Base-by-base conservation (phyloP, 2,113 vertebrate genomes). In the Dolichotis patagonum region DNA sequence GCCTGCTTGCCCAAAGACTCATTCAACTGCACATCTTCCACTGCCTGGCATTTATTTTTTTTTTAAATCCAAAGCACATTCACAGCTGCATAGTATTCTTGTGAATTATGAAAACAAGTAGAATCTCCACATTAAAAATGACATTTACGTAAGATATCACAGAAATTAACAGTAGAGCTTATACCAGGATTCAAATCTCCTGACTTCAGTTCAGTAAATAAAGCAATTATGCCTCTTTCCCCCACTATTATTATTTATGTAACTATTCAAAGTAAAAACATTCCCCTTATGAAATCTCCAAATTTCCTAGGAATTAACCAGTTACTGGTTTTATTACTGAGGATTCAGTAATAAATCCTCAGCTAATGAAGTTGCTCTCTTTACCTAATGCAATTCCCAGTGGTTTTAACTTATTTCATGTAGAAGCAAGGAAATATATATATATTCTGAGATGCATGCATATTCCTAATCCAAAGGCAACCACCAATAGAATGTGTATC, bases 291-390 rank as follows among this genome's bases (percentile, higher is more conserved):
- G 35, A 89, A 87, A n/a, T 75, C 56, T 89, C 30, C 54, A 58
- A 84, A 69, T 46, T 95, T 69, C 87, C 81, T 63, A 91, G 63
- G 69, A 87, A 80, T 22, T 82, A 65, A 93, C 8, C 67, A 73
- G 77, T 43, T 56, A 69, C 17, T 89, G n/a, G n/a, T n/a, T n/a
- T n/a, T n/a, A n/a, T n/a, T n/a, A n/a, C n/a, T n/a, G n/a, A n/a
- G n/a, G n/a, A 49, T 43, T 93, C 16, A 87, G 54, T 58, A 75
- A 75, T 41, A 94, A 96, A 69, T 78, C 6, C 30, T 89, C 43
- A 91, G 32, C 49, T 77, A 93, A 38, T 84, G 38, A 60, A 85
- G 62, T 28, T 41, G 7, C 1, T 69, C 24, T 81, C 88, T 38
- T 54, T 82, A 38, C 41, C 46, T 87, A 81, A 88, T 30, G 85